Conservation (phyloP, 2,797 vertebrate genomes). For the Luscinia luscinia region DNA sequence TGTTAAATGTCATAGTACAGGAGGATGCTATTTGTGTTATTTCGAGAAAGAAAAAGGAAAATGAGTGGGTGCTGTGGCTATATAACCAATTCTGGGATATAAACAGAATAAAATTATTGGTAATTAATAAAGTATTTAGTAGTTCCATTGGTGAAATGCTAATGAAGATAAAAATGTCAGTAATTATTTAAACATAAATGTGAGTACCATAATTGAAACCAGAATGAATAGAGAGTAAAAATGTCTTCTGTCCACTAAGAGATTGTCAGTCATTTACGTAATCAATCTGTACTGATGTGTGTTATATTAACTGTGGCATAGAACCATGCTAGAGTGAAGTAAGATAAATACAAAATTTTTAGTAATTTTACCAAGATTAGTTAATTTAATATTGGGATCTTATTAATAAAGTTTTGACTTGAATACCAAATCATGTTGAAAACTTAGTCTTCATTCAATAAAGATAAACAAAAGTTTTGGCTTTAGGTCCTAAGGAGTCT, state of each 20-base stretch:
- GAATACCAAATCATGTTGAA: neutral
- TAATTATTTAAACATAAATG: neutral
- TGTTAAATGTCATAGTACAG: fast-evolving
- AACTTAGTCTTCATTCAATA: neutral
- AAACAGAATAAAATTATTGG: neutral
- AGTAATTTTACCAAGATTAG: neutral
- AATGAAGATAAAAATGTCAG: neutral
- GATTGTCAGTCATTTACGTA: neutral
- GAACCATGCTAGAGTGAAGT: neutral
- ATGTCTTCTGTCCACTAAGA: neutral
- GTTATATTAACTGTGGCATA: neutral
- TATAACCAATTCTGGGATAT: neutral
- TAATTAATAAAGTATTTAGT: neutral
- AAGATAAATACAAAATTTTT: neutral
- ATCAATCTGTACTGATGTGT: neutral
- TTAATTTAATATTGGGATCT: neutral
- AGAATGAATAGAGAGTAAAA: neutral
- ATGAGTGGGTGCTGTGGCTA: neutral
- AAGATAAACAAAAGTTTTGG: neutral
- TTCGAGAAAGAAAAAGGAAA: neutral
- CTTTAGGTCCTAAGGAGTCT: neutral
- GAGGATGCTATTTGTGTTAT: neutral
- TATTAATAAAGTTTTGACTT: neutral
- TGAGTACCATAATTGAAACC: fast-evolving
- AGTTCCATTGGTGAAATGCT: neutral